Evolutionary conservation across 1,140 invertebrate species (phyloP).

Genomic region (Hypsibius dujardini): DNA sequence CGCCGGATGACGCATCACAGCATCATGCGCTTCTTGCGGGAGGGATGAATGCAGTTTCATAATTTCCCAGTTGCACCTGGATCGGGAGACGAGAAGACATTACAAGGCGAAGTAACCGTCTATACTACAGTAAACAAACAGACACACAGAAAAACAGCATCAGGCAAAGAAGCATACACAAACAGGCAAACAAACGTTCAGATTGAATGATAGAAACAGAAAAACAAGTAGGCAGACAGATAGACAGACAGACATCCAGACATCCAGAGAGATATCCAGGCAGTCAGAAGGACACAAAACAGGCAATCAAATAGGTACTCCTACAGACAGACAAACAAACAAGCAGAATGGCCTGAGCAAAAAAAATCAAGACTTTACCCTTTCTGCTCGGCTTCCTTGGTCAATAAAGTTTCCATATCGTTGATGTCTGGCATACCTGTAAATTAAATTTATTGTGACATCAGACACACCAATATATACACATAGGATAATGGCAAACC

Average conservation of each 20-base stretch:
- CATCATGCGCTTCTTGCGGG: conserved; percentile 30
- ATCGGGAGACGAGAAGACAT: neutral
- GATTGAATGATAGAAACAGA: neutral
- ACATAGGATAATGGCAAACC: conserved; percentile 30
- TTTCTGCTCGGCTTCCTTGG: conserved; percentile 18
- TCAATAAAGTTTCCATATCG: conserved; percentile 25
- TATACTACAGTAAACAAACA: too few species aligned
- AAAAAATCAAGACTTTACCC: neutral
- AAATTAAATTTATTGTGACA: neutral
- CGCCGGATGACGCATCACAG: neutral
- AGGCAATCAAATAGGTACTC: neutral
- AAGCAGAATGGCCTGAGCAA: too few species aligned
- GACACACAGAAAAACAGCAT: too few species aligned
- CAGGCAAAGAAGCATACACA: too few species aligned
- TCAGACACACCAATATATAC: neutral
- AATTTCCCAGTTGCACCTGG: conserved; percentile 25
- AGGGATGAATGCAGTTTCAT: conserved; percentile 32
- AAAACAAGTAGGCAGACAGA: too few species aligned
- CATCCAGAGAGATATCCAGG: neutral
- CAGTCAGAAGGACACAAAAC: conserved; percentile 10
- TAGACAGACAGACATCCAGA: neutral
- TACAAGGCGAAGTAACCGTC: too few species aligned
- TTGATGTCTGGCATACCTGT: conserved; percentile 36
- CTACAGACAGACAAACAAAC: neutral
- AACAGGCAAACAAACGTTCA: neutral